A percentile compares a stretch with the other conserved stretches of the same genome.
phyloP scores from a whole-genome alignment of 2,888 invertebrate genomes.

The Rotaria sp. region DNA sequence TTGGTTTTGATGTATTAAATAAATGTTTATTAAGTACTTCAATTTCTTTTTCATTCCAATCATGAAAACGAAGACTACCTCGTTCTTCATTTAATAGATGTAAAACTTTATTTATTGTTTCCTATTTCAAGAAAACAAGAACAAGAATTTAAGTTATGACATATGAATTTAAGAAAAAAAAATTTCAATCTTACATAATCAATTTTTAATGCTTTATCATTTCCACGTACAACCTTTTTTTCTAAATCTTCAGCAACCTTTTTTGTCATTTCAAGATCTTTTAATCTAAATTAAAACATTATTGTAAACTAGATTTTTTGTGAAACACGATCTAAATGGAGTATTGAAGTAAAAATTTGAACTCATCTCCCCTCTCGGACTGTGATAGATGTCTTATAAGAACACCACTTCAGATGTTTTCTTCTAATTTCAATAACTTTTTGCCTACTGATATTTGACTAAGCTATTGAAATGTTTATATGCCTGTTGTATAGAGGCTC shows the following conservation, averaged over 20 bases:
- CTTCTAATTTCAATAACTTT: too few relatives aligned
- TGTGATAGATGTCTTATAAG: too few relatives aligned
- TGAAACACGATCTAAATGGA: too few relatives aligned
- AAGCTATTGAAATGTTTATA: too few relatives aligned
- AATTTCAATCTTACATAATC: slow-evolving; percentile 70
- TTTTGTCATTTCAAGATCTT: slow-evolving; percentile 81
- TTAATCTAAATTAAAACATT: slow-evolving; percentile 63
- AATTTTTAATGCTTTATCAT: slow-evolving; percentile 85
- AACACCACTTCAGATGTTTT: too few relatives aligned
- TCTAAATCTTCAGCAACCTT: slow-evolving; percentile 78
- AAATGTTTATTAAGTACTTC: slow-evolving; percentile 89
- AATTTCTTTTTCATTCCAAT: slow-evolving; percentile 90
- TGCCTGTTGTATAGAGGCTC: too few relatives aligned
- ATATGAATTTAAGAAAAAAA: neutral
- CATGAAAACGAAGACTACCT: slow-evolving; percentile 81
- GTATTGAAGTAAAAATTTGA: too few relatives aligned
- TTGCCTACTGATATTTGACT: too few relatives aligned
- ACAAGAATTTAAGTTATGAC: neutral
- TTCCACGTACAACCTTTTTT: slow-evolving; percentile 66
- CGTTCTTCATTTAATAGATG: slow-evolving; percentile 73
- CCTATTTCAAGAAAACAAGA: neutral
- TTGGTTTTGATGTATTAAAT: slow-evolving; percentile 92
- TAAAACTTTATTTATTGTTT: slow-evolving; percentile 37
- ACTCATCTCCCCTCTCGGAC: too few relatives aligned
- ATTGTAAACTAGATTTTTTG: too few relatives aligned